Percentiles rank a stretch among this genome's conserved stretches.
Conservation (phyloP, 23 tunicate genomes). For the Trididemnum miniatum region DNA sequence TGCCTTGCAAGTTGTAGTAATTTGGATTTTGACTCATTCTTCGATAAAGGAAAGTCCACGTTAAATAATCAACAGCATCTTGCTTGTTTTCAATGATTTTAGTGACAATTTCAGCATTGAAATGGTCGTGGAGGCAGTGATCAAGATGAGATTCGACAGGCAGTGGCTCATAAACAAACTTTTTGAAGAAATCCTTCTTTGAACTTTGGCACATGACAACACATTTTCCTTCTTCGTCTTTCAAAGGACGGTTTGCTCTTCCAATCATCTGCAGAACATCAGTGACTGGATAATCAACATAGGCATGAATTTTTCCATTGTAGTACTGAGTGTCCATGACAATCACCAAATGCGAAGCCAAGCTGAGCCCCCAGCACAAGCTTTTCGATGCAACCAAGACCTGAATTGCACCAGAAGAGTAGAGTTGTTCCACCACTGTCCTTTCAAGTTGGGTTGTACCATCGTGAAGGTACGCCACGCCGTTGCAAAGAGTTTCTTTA, state of each 20-base stretch:
- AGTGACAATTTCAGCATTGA: slow-evolving; percentile 99
- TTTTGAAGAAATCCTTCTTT: slow-evolving; percentile 96
- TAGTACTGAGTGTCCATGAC: slow-evolving; percentile 99
- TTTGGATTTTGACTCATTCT: slow-evolving; percentile 99
- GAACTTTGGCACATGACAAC: slow-evolving; percentile 99
- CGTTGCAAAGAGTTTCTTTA: slow-evolving; percentile 80
- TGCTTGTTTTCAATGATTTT: slow-evolving; percentile 99
- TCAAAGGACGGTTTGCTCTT: slow-evolving; percentile 82
- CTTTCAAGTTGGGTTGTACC: slow-evolving; percentile 85
- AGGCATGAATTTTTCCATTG: slow-evolving; percentile 96
- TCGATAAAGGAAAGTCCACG: slow-evolving; percentile 97
- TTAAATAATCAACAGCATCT: slow-evolving; percentile 98
- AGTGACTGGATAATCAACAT: slow-evolving; percentile 93
- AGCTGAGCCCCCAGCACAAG: slow-evolving; percentile 82
- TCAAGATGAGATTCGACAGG: slow-evolving; percentile 97
- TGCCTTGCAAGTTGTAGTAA: slow-evolving; percentile 96
- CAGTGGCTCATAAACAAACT: slow-evolving; percentile 95
- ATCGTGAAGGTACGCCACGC: slow-evolving; percentile 94
- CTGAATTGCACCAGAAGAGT: slow-evolving; percentile 88
- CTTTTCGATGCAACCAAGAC: slow-evolving; percentile 84
- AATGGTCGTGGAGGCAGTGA: slow-evolving; percentile 96
- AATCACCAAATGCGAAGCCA: slow-evolving; percentile 83
- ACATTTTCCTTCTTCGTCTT: slow-evolving; percentile 98
- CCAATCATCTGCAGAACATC: slow-evolving; percentile 99
- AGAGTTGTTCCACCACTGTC: slow-evolving; percentile 79